phyloP scores from a whole-genome alignment of 2,797 vertebrate species.

The Erpetoichthys calabaricus region DNA sequence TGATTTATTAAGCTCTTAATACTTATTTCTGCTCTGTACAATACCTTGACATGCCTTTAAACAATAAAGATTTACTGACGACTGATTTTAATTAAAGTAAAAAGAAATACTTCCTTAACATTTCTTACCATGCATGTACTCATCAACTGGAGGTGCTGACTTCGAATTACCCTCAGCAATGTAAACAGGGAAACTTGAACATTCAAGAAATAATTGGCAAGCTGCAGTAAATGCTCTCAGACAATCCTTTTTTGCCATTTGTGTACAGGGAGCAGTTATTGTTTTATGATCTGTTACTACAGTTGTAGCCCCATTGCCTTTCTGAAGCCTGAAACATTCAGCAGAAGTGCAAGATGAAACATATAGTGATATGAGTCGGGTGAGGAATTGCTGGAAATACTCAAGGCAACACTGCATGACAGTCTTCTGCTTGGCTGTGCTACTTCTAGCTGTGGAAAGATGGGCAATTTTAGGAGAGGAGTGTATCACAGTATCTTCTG shows the following conservation, averaged over 20 bases:
- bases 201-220: slow-evolving; percentile 92
- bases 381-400: slow-evolving; percentile 87
- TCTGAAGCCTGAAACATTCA: slow-evolving; percentile 29
- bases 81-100: too few species aligned
- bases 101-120: too few species aligned
- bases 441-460: slow-evolving; percentile 32
- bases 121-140: slow-evolving; percentile 26
- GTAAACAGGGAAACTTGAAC: slow-evolving; percentile 95
- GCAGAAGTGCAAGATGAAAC: slow-evolving; percentile 47
- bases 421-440: slow-evolving; percentile 71
- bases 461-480: slow-evolving; percentile 27
- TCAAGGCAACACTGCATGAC: slow-evolving; percentile 95
- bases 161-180: slow-evolving; percentile 88
- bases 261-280: slow-evolving; percentile 21
- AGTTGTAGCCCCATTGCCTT: slow-evolving; percentile 25
- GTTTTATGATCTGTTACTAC: slow-evolving; percentile 16
- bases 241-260: slow-evolving; percentile 53
- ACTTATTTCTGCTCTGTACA: too few species aligned
- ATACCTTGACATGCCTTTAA: too few species aligned
- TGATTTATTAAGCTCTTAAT: too few species aligned
- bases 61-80: too few species aligned
- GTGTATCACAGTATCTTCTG: slow-evolving; percentile 51
- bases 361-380: slow-evolving; percentile 75
- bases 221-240: slow-evolving; percentile 81
- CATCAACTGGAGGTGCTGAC: slow-evolving; percentile 59